A percentile compares a stretch with the other conserved stretches of the same genome.
Evolutionary conservation across 2,888 invertebrate genomes (phyloP).

Genomic region (Lithophane leautieri): DNA sequence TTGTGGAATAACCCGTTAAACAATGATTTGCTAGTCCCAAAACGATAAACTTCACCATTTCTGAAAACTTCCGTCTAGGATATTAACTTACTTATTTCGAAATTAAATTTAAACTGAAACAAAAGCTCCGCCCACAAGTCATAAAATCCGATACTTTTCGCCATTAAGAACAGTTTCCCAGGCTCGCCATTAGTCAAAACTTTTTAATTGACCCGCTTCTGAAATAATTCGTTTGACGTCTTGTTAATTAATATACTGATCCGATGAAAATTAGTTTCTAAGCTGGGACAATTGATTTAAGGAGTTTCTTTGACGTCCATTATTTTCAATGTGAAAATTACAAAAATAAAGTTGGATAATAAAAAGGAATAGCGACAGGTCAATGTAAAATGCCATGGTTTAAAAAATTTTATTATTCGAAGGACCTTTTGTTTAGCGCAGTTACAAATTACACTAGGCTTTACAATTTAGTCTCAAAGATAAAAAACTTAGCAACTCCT

Average conservation of each 20-base stretch:
- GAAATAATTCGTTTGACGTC: constrained; percentile 42
- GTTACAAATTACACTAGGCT: background rate
- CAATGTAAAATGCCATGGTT: background rate
- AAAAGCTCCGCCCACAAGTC: constrained; percentile 29
- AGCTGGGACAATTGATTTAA: constrained; percentile 26
- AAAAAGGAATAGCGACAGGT: too few relatives aligned
- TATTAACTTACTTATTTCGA: constrained; percentile 35
- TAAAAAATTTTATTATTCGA: background rate
- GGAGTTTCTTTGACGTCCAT: constrained; percentile 12
- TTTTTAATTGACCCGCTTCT: constrained; percentile 63
- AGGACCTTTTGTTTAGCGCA: background rate
- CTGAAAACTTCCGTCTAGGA: constrained; percentile 3
- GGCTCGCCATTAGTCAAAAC: constrained; percentile 59
- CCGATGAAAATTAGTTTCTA: constrained; percentile 22
- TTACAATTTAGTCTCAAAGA: background rate
- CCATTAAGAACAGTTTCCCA: constrained; percentile 39
- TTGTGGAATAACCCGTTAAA: background rate
- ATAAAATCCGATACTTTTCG: constrained; percentile 53
- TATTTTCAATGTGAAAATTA: background rate
- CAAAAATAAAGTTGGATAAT: background rate
- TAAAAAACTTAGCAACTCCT: background rate
- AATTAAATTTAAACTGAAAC: constrained; percentile 46
- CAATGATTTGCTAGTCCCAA: constrained; percentile 3
- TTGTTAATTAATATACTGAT: constrained; percentile 54
- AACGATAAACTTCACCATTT: background rate